Conservation (phyloP, 2,888 invertebrate genomes). For the Anagyrus pseudococci region DNA sequence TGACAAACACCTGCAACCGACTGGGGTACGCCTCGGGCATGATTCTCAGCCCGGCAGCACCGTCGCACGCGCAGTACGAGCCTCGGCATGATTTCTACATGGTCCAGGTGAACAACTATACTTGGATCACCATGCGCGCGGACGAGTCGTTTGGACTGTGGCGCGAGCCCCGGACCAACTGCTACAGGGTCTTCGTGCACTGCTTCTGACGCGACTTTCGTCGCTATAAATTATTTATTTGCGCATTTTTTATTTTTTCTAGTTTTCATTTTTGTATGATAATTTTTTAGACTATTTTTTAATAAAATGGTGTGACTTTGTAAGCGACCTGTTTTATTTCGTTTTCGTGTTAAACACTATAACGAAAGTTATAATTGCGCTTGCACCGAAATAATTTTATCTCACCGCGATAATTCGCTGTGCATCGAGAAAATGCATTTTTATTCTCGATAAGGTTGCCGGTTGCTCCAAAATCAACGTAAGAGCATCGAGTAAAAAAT, state of each 20-base stretch:
- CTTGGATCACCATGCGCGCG: conserved; percentile 46
- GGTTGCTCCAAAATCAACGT: no score
- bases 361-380: no score
- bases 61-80: conserved; percentile 36
- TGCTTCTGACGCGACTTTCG: conserved; percentile 39
- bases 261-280: conserved; percentile 1
- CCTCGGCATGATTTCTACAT: conserved; percentile 48
- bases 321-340: no score
- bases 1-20: conserved; percentile 69
- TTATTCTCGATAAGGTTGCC: no score
- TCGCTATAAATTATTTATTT: no score
- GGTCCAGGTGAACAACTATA: conserved; percentile 45
- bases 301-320: background rate
- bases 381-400: no score
- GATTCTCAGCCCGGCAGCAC: background rate
- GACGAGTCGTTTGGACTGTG: conserved; percentile 46
- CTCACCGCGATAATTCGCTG: no score
- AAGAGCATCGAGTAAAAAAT: no score
- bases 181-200: conserved; percentile 48
- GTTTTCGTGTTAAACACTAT: no score
- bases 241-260: background rate
- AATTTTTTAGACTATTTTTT: background rate
- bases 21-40: conserved; percentile 68
- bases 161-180: conserved; percentile 40
- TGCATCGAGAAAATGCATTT: no score